Conservation (phyloP, 2,113 vertebrate species). For the Cryptotis parvus region DNA sequence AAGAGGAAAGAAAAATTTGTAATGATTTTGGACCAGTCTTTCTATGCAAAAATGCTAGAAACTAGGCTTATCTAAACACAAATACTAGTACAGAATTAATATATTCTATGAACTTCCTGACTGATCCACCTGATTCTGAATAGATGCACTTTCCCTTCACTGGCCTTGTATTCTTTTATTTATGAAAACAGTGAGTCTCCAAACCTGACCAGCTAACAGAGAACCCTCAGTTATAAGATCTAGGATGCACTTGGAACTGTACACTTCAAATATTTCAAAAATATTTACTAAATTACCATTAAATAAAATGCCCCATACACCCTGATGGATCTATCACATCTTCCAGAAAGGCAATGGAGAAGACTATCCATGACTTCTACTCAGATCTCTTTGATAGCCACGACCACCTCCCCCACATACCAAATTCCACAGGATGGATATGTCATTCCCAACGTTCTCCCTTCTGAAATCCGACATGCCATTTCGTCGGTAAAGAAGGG, state of each 20-base stretch:
- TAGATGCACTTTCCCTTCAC: background rate
- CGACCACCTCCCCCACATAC: too few species aligned
- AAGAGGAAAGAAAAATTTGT: background rate
- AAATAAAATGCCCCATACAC: background rate
- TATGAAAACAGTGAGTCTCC: background rate
- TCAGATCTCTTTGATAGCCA: too few species aligned
- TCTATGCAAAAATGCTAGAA: background rate
- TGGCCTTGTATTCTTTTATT: background rate
- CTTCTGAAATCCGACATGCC: too few species aligned
- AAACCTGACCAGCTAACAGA: background rate
- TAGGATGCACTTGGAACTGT: background rate
- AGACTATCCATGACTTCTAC: too few species aligned
- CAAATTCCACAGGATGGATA: too few species aligned
- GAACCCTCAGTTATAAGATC: background rate
- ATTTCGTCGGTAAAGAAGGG: too few species aligned
- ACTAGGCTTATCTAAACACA: background rate
- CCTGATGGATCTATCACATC: too few species aligned
- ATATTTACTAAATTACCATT: background rate
- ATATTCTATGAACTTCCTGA: background rate
- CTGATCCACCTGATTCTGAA: background rate
- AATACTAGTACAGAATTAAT: conserved; percentile 15
- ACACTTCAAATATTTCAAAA: background rate
- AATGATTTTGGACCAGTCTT: background rate
- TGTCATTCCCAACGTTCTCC: too few species aligned
- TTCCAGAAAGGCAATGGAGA: too few species aligned